Evolutionary conservation across 2,113 vertebrate genomes (phyloP), one percentile per base, ranked within the genome.

Genomic region (Epinephelus lanceolatus): DNA sequence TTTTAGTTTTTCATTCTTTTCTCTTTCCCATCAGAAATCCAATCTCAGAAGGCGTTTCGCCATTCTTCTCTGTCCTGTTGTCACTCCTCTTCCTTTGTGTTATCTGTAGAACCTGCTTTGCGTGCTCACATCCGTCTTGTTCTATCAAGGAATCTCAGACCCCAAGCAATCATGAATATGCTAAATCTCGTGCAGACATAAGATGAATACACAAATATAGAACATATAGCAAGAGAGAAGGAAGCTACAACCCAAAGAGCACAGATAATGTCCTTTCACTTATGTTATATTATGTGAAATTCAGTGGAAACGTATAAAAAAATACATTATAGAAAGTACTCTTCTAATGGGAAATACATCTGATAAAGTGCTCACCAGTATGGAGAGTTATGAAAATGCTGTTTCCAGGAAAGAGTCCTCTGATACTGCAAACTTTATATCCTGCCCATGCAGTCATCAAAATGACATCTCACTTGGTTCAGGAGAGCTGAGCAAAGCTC

Each of bases 401-500:
- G 0, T 74, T 66, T 88, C n/a, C 13, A 33, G 30, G 21, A 67
- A 30, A 61, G 51, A 76, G 66, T 79, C 60, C 45, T 78, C 33
- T 59, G 25, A 57, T 57, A 27, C 33, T 52, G 52, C 47, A 71
- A 60, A 87, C 40, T 70, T 84, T 79, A 76, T 45, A 83, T 62
- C 47, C 69, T 78, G 40, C 21, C 25, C 15, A n/a, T 78, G 76
- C 45, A 57, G 57, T 74, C 74, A 70, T 85, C 76, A 86, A 76
- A 87, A 74, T 89, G 88, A 89, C 90, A 88, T 70, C 88, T 86
- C 42, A 37, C 84, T 78, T 71, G 63, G 73, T 71, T 76, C 60
- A 63, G 57, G 51, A 86, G 63, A 71, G 63, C 57, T 75, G 49
- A 81, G 73, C 52, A 82, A 84, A n/a, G 62, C 88, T 82, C 89